Conservation (phyloP, 2,113 vertebrate genomes). For the Sardina pilchardus region DNA sequence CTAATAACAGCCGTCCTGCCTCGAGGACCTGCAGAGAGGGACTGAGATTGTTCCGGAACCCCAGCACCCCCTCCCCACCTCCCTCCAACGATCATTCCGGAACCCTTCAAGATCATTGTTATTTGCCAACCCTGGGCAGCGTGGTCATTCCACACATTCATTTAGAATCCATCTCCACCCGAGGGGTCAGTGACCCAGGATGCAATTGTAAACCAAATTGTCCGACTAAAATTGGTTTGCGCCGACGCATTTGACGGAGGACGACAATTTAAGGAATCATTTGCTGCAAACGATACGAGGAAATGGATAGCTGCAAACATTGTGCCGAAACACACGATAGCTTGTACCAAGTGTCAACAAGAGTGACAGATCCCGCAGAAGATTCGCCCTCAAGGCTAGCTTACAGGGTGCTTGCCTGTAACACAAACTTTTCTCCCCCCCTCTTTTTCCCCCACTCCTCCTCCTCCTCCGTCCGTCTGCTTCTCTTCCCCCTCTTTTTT, state of each 20-base stretch:
- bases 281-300: not conserved
- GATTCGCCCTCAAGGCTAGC: conserved; percentile 23
- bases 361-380: not conserved
- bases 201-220: not conserved
- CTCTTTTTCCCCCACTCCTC: too few relatives aligned
- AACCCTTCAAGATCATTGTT: too few relatives aligned
- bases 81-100: too few relatives aligned
- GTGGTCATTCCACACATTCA: too few relatives aligned
- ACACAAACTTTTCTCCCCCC: too few relatives aligned
- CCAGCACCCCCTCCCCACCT: not conserved
- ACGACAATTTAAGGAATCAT: not conserved
- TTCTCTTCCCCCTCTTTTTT: not conserved
- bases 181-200: not conserved
- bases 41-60: too few relatives aligned
- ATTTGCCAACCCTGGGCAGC: too few relatives aligned
- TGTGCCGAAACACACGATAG: not conserved
- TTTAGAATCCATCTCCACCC: not conserved
- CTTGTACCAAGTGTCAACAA: not conserved
- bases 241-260: not conserved
- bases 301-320: not conserved
- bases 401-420: conserved; percentile 42
- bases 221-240: not conserved
- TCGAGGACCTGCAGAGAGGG: not conserved
- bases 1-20: not conserved
- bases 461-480: conserved; percentile 22